phyloP scores from a whole-genome alignment of 2,888 invertebrate genomes.

The Erannis defoliaria region DNA sequence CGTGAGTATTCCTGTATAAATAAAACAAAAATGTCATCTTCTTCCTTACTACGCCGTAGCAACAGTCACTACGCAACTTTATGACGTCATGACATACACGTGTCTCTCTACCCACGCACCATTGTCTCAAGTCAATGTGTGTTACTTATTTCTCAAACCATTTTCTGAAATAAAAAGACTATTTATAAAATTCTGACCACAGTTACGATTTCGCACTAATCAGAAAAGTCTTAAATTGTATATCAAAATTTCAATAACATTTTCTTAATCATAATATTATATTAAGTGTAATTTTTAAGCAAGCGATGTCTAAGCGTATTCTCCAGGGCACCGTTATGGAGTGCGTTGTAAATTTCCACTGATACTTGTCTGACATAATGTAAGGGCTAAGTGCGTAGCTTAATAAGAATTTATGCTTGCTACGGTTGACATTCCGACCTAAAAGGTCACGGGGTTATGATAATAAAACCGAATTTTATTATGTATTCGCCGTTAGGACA shows the following conservation, averaged over 20 bases:
- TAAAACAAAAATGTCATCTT: too few species aligned
- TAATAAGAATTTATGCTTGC: conserved; percentile 42
- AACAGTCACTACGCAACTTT: not conserved
- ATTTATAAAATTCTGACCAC: too few species aligned
- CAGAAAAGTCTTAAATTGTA: too few species aligned
- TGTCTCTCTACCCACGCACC: not conserved
- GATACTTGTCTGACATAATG: conserved; percentile 39
- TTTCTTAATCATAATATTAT: too few species aligned
- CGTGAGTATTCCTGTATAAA: too few species aligned
- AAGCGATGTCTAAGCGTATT: conserved; percentile 18
- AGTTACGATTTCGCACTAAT: too few species aligned
- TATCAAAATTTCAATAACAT: conserved; percentile 2
- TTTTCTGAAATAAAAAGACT: not conserved
- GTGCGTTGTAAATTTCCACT: conserved; percentile 39
- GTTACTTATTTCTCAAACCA: too few species aligned
- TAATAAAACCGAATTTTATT: conserved; percentile 43
- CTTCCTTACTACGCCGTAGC: conserved; percentile 1
- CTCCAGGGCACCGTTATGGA: conserved; percentile 32
- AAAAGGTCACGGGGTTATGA: conserved; percentile 40
- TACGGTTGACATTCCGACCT: conserved; percentile 37
- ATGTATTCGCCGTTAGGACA: conserved; percentile 39
- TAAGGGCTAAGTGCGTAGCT: conserved; percentile 38
- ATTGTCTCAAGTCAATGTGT: too few species aligned
- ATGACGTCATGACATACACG: not conserved
- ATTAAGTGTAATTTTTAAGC: conserved; percentile 25